Percentiles rank a stretch among this genome's conserved stretches.
Conservation (phyloP, 2,113 vertebrate species). For the Anhinga rufa region DNA sequence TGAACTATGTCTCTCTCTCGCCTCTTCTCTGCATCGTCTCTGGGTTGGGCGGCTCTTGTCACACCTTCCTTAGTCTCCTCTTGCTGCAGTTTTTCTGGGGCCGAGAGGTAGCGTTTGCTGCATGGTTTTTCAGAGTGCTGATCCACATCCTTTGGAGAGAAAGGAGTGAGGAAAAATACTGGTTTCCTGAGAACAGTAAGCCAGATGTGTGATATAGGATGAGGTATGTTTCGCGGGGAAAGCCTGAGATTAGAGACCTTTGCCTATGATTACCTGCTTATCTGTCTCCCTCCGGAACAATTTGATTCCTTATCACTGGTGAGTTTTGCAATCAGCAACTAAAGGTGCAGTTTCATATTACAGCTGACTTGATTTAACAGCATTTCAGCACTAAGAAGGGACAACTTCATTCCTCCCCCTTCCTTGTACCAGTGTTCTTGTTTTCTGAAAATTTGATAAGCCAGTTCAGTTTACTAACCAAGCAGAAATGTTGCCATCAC, state of each 20-base stretch:
- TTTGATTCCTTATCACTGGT: not conserved
- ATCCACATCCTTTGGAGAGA: not conserved
- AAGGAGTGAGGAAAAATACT: not conserved
- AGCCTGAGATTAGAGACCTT: not conserved
- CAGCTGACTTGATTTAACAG: not conserved
- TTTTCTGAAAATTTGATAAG: not conserved
- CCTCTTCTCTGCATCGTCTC: not conserved
- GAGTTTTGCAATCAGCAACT: not conserved
- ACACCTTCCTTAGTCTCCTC: not conserved
- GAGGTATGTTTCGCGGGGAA: not conserved
- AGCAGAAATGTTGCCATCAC: not conserved
- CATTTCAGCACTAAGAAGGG: not conserved
- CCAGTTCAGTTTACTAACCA: not conserved
- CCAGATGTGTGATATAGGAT: not conserved
- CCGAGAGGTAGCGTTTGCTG: not conserved
- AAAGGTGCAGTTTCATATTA: not conserved
- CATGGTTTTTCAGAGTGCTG: not conserved
- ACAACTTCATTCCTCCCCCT: not conserved
- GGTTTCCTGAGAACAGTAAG: not conserved
- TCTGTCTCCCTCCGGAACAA: not conserved
- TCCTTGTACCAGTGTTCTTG: not conserved
- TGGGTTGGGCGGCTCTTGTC: not conserved
- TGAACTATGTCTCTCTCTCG: fast-evolving
- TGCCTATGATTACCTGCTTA: not conserved
- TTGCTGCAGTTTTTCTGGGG: not conserved